Conservation (phyloP, 2,113 vertebrate species). For the Epinephelus cyanopodus region DNA sequence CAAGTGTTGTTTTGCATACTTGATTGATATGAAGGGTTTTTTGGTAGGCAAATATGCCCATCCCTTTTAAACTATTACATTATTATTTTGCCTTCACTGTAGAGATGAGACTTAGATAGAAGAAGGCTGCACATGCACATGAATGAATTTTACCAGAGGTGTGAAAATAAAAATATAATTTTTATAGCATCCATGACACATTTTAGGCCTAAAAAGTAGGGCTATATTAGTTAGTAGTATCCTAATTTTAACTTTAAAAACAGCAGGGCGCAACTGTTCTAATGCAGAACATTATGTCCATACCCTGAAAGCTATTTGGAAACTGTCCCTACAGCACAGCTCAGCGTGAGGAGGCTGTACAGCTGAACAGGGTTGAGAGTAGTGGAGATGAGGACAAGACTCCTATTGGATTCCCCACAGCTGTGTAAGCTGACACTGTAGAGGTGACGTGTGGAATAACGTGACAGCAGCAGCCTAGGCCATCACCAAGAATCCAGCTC, state of each 20-base stretch:
- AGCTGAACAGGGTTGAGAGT: background rate
- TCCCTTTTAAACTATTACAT: background rate
- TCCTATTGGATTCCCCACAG: slow-evolving; percentile 48
- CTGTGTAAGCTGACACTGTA: slow-evolving; percentile 61
- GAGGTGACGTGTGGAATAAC: slow-evolving; percentile 43
- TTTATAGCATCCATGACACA: background rate
- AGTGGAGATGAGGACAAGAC: slow-evolving; percentile 6
- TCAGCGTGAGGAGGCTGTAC: background rate
- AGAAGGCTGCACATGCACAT: background rate
- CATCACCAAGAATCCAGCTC: background rate
- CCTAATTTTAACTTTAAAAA: background rate
- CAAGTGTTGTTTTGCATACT: background rate
- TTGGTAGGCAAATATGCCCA: background rate
- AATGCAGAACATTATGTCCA: background rate
- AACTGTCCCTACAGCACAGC: background rate
- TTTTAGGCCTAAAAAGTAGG: background rate
- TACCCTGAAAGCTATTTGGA: background rate
- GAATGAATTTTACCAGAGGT: background rate
- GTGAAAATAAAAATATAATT: background rate
- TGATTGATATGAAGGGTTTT: background rate
- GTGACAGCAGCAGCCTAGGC: slow-evolving; percentile 50
- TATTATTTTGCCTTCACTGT: no score
- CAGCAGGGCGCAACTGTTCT: background rate
- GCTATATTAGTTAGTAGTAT: no score
- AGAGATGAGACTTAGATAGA: no score